Evolutionary conservation across 2,113 vertebrate genomes (phyloP).

Genomic region (Ictalurus furcatus): DNA sequence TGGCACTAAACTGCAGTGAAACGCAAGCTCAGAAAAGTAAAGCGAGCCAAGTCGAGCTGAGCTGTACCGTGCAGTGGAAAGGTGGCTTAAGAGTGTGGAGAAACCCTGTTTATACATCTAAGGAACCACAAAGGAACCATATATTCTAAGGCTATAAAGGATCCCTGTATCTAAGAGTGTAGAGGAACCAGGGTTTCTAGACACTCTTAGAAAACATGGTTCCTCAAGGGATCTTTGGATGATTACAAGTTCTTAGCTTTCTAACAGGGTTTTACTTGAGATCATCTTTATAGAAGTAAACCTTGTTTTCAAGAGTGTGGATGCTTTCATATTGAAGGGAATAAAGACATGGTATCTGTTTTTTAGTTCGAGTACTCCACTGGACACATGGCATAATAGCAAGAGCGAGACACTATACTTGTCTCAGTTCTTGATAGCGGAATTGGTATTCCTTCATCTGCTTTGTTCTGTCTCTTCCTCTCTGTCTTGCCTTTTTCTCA

Average conservation of each 20-base stretch:
- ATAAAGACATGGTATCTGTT: conserved; percentile 4
- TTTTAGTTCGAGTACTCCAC: conserved; percentile 13
- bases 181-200: background rate
- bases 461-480: background rate
- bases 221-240: background rate
- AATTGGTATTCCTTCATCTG: conserved; percentile 7
- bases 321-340: conserved; percentile 16
- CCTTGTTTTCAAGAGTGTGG: background rate
- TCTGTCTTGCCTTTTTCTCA: background rate
- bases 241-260: background rate
- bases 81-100: no score
- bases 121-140: background rate
- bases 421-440: background rate
- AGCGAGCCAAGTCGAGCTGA: no score
- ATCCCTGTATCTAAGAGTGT: background rate
- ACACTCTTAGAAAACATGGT: no score
- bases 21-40: no score
- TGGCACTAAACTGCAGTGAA: no score
- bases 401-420: background rate
- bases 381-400: conserved; percentile 11
- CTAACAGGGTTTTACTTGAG: background rate
- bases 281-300: background rate
- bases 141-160: background rate
- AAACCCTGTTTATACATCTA: no score
- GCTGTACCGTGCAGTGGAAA: no score